Percentiles rank a stretch among this genome's conserved stretches.
phyloP scores from a whole-genome alignment of 2,888 invertebrate species.

The Frankliniella fusca region DNA sequence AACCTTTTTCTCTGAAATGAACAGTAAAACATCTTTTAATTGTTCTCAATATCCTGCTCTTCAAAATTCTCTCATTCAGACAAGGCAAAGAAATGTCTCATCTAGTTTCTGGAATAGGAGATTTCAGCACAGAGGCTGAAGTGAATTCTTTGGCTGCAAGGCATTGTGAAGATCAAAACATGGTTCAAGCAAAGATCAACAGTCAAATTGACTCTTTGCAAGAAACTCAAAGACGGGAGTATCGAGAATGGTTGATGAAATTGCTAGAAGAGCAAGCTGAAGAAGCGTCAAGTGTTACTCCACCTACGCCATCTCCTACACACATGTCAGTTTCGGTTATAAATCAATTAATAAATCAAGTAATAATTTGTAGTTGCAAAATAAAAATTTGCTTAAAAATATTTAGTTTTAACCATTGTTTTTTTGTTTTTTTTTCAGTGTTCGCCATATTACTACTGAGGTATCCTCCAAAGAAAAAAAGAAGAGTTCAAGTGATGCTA shows the following conservation, averaged over 20 bases:
- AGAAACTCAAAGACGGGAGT: slow-evolving; percentile 79
- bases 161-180: slow-evolving; percentile 77
- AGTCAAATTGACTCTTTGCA: slow-evolving; percentile 75
- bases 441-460: background rate
- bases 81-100: slow-evolving; percentile 87
- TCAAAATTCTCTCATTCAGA: slow-evolving; percentile 47
- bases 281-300: slow-evolving; percentile 36
- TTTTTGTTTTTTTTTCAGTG: slow-evolving; percentile 44
- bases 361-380: slow-evolving; percentile 42
- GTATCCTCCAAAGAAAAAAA: slow-evolving; percentile 16
- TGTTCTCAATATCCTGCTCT: slow-evolving; percentile 18
- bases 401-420: slow-evolving; percentile 31
- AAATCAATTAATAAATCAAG: slow-evolving; percentile 11
- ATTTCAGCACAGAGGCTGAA: slow-evolving; percentile 72
- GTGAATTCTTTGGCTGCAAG: slow-evolving; percentile 78
- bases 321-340: slow-evolving; percentile 38
- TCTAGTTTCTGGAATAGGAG: slow-evolving; percentile 73
- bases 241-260: slow-evolving; percentile 83
- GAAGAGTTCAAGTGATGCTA: background rate
- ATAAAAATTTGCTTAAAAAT: too few relatives aligned
- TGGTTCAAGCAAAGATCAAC: slow-evolving; percentile 65
- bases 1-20: background rate
- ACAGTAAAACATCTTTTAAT: background rate
- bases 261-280: slow-evolving; percentile 62
- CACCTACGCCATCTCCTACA: slow-evolving; percentile 38